phyloP scores from a whole-genome alignment of 2,113 vertebrate genomes.

The Oryzias melastigma region DNA sequence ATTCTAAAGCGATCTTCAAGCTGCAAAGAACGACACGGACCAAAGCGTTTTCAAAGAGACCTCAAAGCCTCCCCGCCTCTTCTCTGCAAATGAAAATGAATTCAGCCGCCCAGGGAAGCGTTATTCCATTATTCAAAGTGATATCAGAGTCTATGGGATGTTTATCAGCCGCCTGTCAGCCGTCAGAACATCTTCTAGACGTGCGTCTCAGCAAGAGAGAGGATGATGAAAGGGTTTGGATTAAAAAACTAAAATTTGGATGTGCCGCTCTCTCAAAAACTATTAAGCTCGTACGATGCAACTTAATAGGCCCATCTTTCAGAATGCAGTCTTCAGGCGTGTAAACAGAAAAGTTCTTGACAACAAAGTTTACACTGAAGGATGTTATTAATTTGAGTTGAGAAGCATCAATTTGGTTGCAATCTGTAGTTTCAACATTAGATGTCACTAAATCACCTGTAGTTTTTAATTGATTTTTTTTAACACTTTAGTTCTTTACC shows the following conservation, averaged over 20 bases:
- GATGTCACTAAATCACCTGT: too few relatives aligned
- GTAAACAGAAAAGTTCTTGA: too few relatives aligned
- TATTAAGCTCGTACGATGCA: conserved; percentile 14
- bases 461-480: too few relatives aligned
- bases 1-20: conserved; percentile 44
- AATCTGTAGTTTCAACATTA: too few relatives aligned
- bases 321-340: too few relatives aligned
- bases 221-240: conserved; percentile 18
- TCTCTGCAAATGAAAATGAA: conserved; percentile 59
- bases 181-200: conserved; percentile 42
- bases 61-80: conserved; percentile 40
- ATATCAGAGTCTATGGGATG: conserved; percentile 51
- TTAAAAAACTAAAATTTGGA: too few relatives aligned
- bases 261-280: conserved; percentile 1
- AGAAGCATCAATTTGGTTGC: too few relatives aligned
- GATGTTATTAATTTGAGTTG: too few relatives aligned
- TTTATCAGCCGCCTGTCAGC: conserved; percentile 58
- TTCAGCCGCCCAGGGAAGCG: conserved; percentile 32
- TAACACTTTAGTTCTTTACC: too few relatives aligned
- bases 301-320: not conserved
- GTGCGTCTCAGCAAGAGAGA: conserved; percentile 26
- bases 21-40: conserved; percentile 17
- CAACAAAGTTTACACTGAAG: too few relatives aligned
- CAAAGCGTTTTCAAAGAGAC: conserved; percentile 41
- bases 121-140: conserved; percentile 67